A percentile compares a stretch with the other conserved stretches of the same genome.
Conservation (phyloP, 1,140 invertebrate species). For the Lasaia peninsularis region DNA sequence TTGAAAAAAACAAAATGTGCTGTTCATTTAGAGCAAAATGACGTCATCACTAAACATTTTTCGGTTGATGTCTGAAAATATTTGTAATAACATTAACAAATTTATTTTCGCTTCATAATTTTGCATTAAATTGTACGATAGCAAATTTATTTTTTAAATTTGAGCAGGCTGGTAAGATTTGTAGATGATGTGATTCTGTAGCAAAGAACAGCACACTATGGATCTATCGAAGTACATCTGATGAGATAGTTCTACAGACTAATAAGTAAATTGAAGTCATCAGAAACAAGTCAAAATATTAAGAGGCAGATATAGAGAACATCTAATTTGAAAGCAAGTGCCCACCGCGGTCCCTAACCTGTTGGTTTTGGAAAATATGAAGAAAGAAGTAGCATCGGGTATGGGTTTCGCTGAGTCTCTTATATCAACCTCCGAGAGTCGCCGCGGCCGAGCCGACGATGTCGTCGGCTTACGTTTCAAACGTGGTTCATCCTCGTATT, state of each 20-base stretch:
- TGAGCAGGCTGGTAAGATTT: too few species aligned
- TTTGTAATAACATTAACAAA: too few species aligned
- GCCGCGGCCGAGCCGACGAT: conserved; percentile 87
- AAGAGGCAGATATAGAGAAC: conserved; percentile 44
- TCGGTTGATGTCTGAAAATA: too few species aligned
- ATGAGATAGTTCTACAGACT: not conserved
- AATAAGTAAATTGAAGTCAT: conserved; percentile 23
- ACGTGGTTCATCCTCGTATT: conserved; percentile 62
- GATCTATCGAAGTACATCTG: too few species aligned
- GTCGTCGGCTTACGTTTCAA: conserved; percentile 68
- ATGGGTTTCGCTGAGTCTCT: conserved; percentile 94
- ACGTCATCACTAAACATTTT: too few species aligned
- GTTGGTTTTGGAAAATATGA: conserved; percentile 96
- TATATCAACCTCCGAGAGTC: conserved; percentile 94
- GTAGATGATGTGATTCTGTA: too few species aligned
- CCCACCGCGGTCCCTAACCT: conserved; percentile 80
- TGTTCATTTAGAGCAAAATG: too few species aligned
- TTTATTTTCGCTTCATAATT: too few species aligned
- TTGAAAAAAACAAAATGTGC: too few species aligned
- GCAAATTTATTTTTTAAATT: too few species aligned
- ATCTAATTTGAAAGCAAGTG: conserved; percentile 46
- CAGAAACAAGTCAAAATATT: conserved; percentile 36
- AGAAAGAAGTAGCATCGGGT: conserved; percentile 94
- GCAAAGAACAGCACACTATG: too few species aligned
- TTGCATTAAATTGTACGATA: too few species aligned